Conservation (phyloP, 2,797 vertebrate species). For the Pyrocephalus nanus region DNA sequence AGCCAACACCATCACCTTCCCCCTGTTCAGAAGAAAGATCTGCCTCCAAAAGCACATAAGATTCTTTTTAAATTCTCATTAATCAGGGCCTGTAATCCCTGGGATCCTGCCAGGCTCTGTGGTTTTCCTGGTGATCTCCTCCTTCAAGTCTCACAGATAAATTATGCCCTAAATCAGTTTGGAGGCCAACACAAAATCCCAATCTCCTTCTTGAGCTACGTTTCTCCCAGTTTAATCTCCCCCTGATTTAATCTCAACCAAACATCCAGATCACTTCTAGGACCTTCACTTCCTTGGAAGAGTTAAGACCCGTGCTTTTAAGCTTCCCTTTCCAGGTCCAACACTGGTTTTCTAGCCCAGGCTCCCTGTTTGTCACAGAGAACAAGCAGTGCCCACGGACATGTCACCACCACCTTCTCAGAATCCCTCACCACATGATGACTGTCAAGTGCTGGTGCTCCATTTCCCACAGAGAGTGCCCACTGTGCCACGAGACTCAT, state of each 20-base stretch:
- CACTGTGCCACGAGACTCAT: background rate
- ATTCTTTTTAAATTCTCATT: conserved; percentile 35
- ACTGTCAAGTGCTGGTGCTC: background rate
- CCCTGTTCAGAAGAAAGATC: background rate
- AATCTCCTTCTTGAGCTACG: background rate
- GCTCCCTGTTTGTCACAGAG: background rate
- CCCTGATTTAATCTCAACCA: background rate
- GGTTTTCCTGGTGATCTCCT: conserved; percentile 27
- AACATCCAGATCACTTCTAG: background rate
- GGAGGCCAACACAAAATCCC: background rate
- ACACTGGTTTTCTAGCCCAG: background rate
- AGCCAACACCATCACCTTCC: conserved; percentile 10
- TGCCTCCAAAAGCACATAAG: background rate
- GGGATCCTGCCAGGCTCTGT: conserved; percentile 20
- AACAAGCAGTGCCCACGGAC: background rate
- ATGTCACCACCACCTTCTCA: background rate
- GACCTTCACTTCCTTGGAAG: background rate
- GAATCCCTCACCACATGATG: background rate
- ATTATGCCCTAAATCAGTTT: background rate
- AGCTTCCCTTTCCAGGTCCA: background rate
- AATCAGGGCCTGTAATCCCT: conserved; percentile 30
- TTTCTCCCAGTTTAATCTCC: background rate
- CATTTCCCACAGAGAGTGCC: background rate
- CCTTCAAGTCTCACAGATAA: background rate
- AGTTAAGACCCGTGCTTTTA: background rate